Percentiles rank a stretch among this genome's conserved stretches.
Conservation (phyloP, 1,140 invertebrate genomes). For the Brachionus sp. region DNA sequence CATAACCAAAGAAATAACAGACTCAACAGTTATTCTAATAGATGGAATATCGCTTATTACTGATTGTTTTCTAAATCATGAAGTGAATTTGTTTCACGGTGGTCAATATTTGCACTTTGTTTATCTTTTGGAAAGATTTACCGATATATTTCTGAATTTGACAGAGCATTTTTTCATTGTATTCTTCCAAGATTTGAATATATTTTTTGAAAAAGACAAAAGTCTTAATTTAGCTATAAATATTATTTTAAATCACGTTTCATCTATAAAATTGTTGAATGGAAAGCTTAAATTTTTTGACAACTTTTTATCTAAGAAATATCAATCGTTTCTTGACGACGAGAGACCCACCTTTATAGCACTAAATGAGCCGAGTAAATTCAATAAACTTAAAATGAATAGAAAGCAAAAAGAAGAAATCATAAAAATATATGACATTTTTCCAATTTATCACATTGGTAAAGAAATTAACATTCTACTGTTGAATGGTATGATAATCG, state of each 20-base stretch:
- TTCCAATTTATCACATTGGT: background rate
- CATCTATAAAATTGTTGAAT: background rate
- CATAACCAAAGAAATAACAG: constrained; percentile 20
- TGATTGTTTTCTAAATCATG: constrained; percentile 2
- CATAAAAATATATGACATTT: background rate
- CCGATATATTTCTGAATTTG: background rate
- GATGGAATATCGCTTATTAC: background rate
- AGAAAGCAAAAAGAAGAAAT: background rate
- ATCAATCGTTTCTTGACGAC: background rate
- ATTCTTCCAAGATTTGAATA: background rate
- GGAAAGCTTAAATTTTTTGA: background rate
- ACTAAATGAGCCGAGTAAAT: background rate
- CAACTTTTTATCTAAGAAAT: background rate
- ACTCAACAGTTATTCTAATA: background rate
- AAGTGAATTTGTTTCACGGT: background rate
- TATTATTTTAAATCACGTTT: background rate
- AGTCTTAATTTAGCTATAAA: background rate
- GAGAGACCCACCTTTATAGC: constrained; percentile 1
- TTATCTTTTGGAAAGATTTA: constrained; percentile 27
- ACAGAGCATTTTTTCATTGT: constrained; percentile 15
- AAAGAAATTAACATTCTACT: background rate
- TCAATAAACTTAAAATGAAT: background rate
- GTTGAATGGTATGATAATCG: background rate
- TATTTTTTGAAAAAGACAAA: background rate
- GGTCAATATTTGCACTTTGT: constrained; percentile 3